Conservation (phyloP, 2,888 invertebrate genomes). For the Morpho helenor region DNA sequence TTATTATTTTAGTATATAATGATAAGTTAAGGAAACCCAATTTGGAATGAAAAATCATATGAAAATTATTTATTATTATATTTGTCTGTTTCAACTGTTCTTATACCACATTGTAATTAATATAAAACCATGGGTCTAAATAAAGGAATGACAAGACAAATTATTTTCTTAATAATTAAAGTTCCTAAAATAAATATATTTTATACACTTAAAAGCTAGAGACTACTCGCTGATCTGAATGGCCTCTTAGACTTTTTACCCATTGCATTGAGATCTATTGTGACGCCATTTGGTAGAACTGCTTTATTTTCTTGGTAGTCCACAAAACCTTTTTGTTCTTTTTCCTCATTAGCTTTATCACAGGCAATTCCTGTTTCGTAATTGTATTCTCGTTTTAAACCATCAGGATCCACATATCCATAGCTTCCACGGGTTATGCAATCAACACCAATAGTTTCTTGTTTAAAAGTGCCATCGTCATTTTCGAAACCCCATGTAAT, state of each 20-base stretch:
- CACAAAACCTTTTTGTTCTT: constrained; percentile 82
- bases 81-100: constrained; percentile 39
- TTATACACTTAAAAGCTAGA: constrained; percentile 50
- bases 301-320: constrained; percentile 87
- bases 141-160: constrained; percentile 57
- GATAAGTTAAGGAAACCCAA: too few relatives aligned
- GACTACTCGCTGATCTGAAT: constrained; percentile 72
- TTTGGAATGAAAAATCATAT: too few relatives aligned
- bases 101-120: constrained; percentile 33
- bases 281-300: constrained; percentile 84
- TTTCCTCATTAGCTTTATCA: constrained; percentile 76
- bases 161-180: constrained; percentile 55
- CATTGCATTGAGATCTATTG: constrained; percentile 84
- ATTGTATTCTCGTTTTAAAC: constrained; percentile 87
- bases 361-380: constrained; percentile 90
- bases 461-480: constrained; percentile 92
- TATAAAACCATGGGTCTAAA: constrained; percentile 28
- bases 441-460: constrained; percentile 89
- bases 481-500: constrained; percentile 94
- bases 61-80: constrained; percentile 40
- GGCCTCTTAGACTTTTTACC: constrained; percentile 86
- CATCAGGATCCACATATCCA: constrained; percentile 92
- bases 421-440: constrained; percentile 89
- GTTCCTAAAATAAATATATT: constrained; percentile 70
- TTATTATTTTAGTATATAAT: too few relatives aligned